These are phyloP conservation scores for Phorcus lineatus DNA, from an alignment of 2,888 invertebrate genomes.

Conservation along the genomic window DNA sequence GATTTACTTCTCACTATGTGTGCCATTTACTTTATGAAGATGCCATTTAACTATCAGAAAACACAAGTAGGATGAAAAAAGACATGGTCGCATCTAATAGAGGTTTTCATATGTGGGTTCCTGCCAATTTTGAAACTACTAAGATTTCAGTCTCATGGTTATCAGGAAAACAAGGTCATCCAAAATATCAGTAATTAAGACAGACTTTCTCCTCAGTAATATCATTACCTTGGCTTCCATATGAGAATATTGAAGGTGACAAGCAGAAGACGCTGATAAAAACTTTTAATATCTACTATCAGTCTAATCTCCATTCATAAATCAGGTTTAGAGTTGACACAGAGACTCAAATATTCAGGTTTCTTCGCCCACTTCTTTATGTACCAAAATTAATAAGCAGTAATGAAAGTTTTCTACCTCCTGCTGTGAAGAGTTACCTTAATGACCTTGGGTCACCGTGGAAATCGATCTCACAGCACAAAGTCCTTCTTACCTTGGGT, in stretches of 20 bases:
- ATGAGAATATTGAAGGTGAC: slow-evolving; percentile 11
- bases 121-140: no score
- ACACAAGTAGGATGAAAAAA: no score
- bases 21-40: no score
- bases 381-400: slow-evolving; percentile 7
- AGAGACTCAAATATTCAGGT: neutral
- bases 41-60: no score
- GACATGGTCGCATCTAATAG: no score
- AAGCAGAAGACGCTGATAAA: neutral
- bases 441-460: no score
- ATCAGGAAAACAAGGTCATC: neutral
- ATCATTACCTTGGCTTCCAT: neutral
- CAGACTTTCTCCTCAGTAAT: neutral
- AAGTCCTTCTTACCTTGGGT: neutral
- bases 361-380: neutral
- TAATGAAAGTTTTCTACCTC: neutral
- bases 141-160: neutral
- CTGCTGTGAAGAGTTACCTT: neutral
- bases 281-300: neutral
- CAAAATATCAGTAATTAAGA: neutral
- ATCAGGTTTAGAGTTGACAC: neutral
- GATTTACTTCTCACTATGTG: no score
- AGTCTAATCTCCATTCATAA: slow-evolving; percentile 20
- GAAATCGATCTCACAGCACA: neutral
- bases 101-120: no score